Conservation (phyloP, 1,140 invertebrate species). For the Megalopta genalis region DNA sequence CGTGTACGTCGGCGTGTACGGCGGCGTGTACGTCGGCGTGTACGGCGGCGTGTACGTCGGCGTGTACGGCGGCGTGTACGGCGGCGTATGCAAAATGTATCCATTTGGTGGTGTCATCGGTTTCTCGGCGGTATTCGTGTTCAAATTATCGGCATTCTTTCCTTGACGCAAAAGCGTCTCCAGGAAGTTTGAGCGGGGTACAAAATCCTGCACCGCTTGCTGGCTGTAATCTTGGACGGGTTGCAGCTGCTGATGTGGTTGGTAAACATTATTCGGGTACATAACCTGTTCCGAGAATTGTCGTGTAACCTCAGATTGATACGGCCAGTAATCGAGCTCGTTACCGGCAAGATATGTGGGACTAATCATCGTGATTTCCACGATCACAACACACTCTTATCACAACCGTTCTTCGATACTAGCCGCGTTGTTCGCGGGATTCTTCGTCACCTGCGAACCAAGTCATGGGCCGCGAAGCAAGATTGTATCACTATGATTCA, state of each 20-base stretch:
- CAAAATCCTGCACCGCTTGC: neutral
- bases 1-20: too few relatives aligned
- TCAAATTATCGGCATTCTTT: conserved; percentile 57
- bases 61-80: conserved; percentile 62
- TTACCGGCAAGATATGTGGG: conserved; percentile 53
- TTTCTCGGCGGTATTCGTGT: conserved; percentile 17
- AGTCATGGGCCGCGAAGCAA: too few relatives aligned
- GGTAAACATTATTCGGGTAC: conserved; percentile 3
- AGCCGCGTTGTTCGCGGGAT: too few relatives aligned
- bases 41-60: conserved; percentile 62
- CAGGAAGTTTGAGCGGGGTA: conserved; percentile 53
- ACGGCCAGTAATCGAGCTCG: conserved; percentile 64
- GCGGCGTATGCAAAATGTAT: conserved; percentile 45
- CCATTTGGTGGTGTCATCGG: neutral
- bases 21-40: too few relatives aligned
- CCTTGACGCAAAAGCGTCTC: conserved; percentile 66
- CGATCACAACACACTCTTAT: too few relatives aligned
- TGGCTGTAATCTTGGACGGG: neutral
- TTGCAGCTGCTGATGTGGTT: conserved; percentile 14
- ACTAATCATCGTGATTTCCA: conserved; percentile 55
- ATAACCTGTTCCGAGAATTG: neutral
- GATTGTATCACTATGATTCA: too few relatives aligned
- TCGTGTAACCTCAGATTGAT: conserved; percentile 22
- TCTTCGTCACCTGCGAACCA: too few relatives aligned
- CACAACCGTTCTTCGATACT: too few relatives aligned